Evolutionary conservation across 2,888 invertebrate species (phyloP).

Genomic region (Chrysomela aeneicollis): DNA sequence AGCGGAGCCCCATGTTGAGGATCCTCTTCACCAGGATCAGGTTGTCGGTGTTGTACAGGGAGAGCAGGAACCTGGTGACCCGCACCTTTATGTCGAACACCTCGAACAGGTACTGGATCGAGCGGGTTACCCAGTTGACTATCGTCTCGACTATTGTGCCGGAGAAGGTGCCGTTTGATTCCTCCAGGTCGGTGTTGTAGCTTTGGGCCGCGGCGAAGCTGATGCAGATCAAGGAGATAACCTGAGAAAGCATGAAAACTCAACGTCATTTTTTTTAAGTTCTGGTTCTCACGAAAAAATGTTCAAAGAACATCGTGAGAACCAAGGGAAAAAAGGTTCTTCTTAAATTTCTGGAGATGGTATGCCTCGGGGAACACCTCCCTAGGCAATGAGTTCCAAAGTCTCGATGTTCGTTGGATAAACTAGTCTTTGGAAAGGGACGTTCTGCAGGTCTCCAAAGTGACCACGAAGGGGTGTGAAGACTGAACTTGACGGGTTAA

Average conservation of each 20-base stretch:
- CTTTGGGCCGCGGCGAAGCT: background rate
- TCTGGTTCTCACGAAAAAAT: too few species aligned
- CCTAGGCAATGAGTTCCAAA: too few species aligned
- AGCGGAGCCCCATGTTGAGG: constrained; percentile 35
- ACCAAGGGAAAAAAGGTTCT: too few species aligned
- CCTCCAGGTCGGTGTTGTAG: constrained; percentile 7
- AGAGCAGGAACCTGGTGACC: constrained; percentile 40
- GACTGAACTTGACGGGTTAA: too few species aligned
- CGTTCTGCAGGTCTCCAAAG: too few species aligned
- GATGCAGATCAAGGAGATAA: background rate
- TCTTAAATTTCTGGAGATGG: too few species aligned
- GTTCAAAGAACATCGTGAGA: too few species aligned
- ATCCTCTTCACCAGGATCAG: constrained; percentile 42
- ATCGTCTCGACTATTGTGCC: constrained; percentile 26
- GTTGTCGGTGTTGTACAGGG: constrained; percentile 49
- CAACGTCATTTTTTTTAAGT: background rate
- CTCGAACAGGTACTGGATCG: constrained; percentile 40
- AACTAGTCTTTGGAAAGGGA: too few species aligned
- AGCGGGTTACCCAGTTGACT: constrained; percentile 31
- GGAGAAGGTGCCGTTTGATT: constrained; percentile 4
- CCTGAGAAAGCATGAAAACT: background rate
- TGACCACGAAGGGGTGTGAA: too few species aligned
- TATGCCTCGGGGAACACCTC: too few species aligned
- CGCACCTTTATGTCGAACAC: constrained; percentile 47
- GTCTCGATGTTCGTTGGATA: too few species aligned